A percentile compares a stretch with the other conserved stretches of the same genome.
phyloP scores from a whole-genome alignment of 1,140 invertebrate genomes.

The Melipona quadrifasciata region DNA sequence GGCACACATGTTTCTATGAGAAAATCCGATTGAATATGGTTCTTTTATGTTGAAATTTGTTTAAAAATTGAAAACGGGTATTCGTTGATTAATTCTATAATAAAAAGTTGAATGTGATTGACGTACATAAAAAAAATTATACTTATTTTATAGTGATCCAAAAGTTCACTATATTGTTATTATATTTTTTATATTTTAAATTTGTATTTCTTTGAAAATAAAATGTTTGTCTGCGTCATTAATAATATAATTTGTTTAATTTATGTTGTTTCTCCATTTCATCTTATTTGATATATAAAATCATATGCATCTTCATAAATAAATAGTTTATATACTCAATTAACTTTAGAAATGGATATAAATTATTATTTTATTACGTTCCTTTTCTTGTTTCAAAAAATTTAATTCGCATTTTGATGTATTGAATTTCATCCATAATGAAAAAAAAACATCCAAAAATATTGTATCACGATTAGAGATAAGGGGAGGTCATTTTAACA shows the following conservation, averaged over 20 bases:
- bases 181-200: no score
- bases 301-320: background rate
- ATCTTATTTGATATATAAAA: background rate
- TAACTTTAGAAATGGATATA: background rate
- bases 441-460: background rate
- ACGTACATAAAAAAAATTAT: background rate
- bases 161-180: no score
- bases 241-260: no score
- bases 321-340: background rate
- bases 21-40: background rate
- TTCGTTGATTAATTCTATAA: background rate
- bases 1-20: background rate
- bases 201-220: background rate
- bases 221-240: background rate
- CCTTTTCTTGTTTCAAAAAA: background rate
- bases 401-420: background rate
- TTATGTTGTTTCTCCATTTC: background rate
- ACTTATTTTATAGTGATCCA: no score
- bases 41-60: background rate
- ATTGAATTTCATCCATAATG: background rate
- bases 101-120: background rate
- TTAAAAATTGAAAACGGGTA: background rate
- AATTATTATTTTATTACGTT: background rate
- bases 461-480: background rate
- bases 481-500: no score